phyloP scores from a whole-genome alignment of 2,797 vertebrate genomes.

The Siniperca obscura region DNA sequence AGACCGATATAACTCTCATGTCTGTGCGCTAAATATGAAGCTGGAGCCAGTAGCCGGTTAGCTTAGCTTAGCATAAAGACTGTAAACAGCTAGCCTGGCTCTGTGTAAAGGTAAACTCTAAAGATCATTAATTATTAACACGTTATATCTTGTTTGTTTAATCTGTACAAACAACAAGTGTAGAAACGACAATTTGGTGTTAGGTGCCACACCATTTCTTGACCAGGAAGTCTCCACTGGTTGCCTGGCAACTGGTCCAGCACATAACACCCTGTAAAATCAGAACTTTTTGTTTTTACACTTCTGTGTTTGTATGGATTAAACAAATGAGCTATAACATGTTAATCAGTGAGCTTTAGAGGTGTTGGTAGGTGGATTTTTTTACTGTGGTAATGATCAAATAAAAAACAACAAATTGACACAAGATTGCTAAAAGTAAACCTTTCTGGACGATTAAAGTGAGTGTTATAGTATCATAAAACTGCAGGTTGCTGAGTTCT shows the following conservation, averaged over 20 bases:
- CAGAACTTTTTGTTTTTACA: neutral
- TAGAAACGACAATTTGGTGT: neutral
- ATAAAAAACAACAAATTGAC: neutral
- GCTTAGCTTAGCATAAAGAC: slow-evolving; percentile 1
- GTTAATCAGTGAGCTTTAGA: neutral
- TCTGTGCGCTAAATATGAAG: neutral
- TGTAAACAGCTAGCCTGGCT: neutral
- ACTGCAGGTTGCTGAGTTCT: slow-evolving; percentile 7
- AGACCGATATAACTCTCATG: neutral
- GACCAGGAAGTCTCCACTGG: neutral
- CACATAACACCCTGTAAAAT: too few relatives aligned
- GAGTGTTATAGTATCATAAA: neutral
- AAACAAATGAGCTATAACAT: neutral
- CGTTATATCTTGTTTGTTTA: too few relatives aligned
- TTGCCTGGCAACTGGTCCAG: neutral
- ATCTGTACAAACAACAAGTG: neutral
- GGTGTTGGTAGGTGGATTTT: neutral
- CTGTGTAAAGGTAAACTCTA: neutral
- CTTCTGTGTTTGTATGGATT: neutral
- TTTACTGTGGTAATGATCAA: neutral
- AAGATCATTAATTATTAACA: too few relatives aligned
- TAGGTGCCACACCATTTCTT: too few relatives aligned
- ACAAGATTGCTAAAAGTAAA: neutral
- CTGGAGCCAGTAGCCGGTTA: neutral
- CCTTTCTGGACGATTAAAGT: neutral